Evolutionary conservation across 2,113 vertebrate genomes (phyloP).

Genomic region (Anguilla rostrata): DNA sequence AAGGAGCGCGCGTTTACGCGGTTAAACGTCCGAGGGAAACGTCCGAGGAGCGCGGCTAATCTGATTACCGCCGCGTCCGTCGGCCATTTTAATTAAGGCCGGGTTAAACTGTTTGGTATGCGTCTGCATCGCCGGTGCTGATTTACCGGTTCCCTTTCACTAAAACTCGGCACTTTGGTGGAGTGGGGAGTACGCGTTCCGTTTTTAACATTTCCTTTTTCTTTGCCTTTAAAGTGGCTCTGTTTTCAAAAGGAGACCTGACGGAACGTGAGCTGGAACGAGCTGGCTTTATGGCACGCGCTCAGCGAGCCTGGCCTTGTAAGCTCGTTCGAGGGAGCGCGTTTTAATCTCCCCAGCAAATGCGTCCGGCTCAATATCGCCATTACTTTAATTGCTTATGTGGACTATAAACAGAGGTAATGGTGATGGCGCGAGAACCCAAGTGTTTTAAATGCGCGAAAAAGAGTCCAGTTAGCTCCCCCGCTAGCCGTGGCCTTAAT

Average conservation of each 20-base stretch:
- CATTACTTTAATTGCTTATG: background rate
- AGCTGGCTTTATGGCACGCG: background rate
- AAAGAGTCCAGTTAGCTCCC: background rate
- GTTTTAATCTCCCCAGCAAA: background rate
- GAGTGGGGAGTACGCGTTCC: background rate
- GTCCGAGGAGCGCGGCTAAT: background rate
- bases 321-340: background rate
- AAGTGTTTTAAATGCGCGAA: background rate
- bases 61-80: background rate
- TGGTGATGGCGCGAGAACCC: background rate
- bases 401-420: background rate
- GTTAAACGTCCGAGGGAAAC: background rate
- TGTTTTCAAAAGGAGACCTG: background rate
- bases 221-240: background rate
- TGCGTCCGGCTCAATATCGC: background rate
- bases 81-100: background rate
- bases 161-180: background rate
- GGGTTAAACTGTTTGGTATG: background rate
- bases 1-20: slow-evolving; percentile 19
- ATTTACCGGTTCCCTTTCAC: no score
- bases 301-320: background rate
- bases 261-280: background rate
- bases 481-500: background rate
- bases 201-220: background rate
- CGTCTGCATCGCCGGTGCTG: background rate